Evolutionary conservation across 1,140 invertebrate species (phyloP).

Genomic region (Aricia agestis): DNA sequence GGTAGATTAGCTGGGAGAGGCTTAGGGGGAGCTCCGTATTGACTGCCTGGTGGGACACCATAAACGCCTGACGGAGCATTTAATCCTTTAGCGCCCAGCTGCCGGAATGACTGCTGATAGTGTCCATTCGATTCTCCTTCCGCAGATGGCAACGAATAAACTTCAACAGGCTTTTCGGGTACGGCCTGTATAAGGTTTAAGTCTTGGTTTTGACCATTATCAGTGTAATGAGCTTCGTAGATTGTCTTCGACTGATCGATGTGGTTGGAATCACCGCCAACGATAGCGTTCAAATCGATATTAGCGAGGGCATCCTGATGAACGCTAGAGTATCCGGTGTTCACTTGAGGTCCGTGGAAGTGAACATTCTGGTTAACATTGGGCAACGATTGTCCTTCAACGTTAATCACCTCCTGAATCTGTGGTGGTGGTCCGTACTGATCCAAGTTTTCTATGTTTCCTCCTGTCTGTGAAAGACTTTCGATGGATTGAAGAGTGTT

Average conservation of each 20-base stretch:
- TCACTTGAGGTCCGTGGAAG: slow-evolving; percentile 51
- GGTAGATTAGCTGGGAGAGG: slow-evolving; percentile 63
- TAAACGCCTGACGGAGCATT: slow-evolving; percentile 76
- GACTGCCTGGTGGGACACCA: slow-evolving; percentile 73
- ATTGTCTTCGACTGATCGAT: slow-evolving; percentile 73
- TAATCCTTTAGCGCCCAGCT: slow-evolving; percentile 72
- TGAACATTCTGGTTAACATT: slow-evolving; percentile 36
- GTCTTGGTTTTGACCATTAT: slow-evolving; percentile 43
- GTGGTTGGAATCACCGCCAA: slow-evolving; percentile 67
- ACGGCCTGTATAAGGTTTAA: slow-evolving; percentile 39
- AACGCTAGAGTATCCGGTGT: slow-evolving; percentile 58
- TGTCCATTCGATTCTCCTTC: slow-evolving; percentile 64
- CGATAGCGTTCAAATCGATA: slow-evolving; percentile 67
- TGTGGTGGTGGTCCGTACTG: slow-evolving; percentile 57
- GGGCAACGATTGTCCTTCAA: slow-evolving; percentile 43
- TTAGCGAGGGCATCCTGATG: slow-evolving; percentile 69
- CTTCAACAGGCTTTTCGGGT: slow-evolving; percentile 50
- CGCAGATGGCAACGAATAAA: slow-evolving; percentile 72
- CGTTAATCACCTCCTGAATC: slow-evolving; percentile 46
- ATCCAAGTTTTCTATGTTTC: slow-evolving; percentile 41
- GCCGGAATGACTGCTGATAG: slow-evolving; percentile 69
- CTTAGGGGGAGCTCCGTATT: slow-evolving; percentile 76
- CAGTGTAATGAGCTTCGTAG: slow-evolving; percentile 72
- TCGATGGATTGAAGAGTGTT: slow-evolving; percentile 31
- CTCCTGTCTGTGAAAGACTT: slow-evolving; percentile 22